Conservation (phyloP, 2,113 vertebrate species). For the Amblyornis subalaris region DNA sequence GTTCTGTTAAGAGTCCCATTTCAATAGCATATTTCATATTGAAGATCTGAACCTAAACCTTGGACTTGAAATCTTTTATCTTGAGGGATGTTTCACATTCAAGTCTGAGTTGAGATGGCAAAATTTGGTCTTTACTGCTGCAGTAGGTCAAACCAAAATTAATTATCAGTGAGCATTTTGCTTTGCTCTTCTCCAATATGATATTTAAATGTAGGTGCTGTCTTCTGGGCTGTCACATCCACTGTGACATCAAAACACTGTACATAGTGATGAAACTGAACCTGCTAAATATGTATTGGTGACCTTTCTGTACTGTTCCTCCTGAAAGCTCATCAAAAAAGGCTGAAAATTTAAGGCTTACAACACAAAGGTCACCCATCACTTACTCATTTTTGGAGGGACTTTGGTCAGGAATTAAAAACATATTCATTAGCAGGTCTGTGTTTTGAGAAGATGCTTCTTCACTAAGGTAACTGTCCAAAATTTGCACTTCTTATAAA, state of each 20-base stretch:
- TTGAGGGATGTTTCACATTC: background rate
- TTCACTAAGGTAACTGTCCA: background rate
- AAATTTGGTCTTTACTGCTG: background rate
- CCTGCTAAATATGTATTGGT: conserved; percentile 55
- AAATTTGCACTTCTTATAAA: background rate
- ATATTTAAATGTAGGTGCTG: background rate
- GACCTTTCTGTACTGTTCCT: conserved; percentile 54
- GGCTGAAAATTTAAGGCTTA: conserved; percentile 9
- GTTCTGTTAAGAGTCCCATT: background rate
- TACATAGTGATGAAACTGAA: background rate
- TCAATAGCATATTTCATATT: background rate
- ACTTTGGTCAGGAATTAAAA: background rate
- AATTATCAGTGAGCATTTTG: background rate
- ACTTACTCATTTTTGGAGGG: background rate
- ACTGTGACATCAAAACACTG: background rate
- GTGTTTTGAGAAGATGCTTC: background rate
- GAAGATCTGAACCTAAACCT: background rate
- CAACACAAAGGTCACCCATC: conserved; percentile 52
- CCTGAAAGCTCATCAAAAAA: conserved; percentile 52
- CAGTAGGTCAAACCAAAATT: background rate
- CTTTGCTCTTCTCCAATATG: background rate
- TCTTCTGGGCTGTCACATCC: background rate
- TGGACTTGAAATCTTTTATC: background rate
- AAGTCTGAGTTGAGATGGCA: background rate
- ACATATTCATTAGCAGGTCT: background rate